Percentiles rank a stretch among this genome's conserved stretches.
phyloP scores from a whole-genome alignment of 2,888 invertebrate genomes.

The Sinotaia quadrata region DNA sequence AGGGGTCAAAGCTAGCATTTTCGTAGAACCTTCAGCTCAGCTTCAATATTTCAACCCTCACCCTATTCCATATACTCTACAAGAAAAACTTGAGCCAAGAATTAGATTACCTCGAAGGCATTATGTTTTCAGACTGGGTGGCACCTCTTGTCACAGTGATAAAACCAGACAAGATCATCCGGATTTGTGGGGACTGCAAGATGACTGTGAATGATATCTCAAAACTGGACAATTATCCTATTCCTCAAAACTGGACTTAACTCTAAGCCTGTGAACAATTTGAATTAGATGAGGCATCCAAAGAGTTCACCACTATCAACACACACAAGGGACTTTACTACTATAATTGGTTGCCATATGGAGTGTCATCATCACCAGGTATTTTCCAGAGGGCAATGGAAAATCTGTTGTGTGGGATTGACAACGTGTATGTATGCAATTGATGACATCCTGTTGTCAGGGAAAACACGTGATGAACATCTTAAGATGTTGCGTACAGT shows the following conservation, averaged over 20 bases:
- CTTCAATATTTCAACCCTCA: slow-evolving; percentile 29
- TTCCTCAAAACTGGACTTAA: too few relatives aligned
- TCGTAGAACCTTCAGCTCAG: slow-evolving; percentile 13
- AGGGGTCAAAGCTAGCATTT: slow-evolving; percentile 18
- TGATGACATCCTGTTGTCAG: slow-evolving; percentile 44
- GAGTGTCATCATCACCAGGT: slow-evolving; percentile 35
- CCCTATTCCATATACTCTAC: slow-evolving; percentile 32
- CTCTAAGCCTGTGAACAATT: slow-evolving; percentile 45
- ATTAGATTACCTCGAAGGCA: slow-evolving; percentile 25
- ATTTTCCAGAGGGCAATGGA: slow-evolving; percentile 47
- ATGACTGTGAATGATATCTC: slow-evolving; percentile 12
- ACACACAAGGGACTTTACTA: slow-evolving; percentile 41
- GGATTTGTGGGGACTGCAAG: slow-evolving; percentile 25
- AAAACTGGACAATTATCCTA: slow-evolving; percentile 5
- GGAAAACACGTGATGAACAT: slow-evolving; percentile 11
- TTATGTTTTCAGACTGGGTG: slow-evolving; percentile 39
- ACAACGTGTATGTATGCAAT: slow-evolving; percentile 32
- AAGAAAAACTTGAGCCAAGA: slow-evolving; percentile 27
- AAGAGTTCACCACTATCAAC: slow-evolving; percentile 40
- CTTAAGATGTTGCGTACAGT: slow-evolving; percentile 5
- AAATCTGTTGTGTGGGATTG: slow-evolving; percentile 33
- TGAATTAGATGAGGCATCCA: slow-evolving; percentile 36
- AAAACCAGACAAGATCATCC: slow-evolving; percentile 28
- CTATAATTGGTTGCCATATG: slow-evolving; percentile 40
- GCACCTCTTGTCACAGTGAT: slow-evolving; percentile 37